These are phyloP conservation scores for Spatulosminthurus flaviceps DNA, from an alignment of 2,888 invertebrate species.

Conservation along the genomic window DNA sequence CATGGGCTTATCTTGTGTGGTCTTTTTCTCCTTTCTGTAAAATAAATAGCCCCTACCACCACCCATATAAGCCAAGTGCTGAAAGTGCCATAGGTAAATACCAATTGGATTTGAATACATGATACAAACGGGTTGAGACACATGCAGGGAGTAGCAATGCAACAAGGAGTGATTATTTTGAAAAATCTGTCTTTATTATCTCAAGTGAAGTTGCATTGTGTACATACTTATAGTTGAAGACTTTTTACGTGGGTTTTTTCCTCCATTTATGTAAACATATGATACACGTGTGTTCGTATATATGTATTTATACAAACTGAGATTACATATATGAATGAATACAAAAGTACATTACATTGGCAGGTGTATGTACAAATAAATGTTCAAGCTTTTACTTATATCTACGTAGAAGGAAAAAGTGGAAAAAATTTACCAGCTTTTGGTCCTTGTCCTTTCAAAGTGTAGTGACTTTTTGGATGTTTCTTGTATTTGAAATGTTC, in stretches of 20 bases:
- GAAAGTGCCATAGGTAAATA: background rate
- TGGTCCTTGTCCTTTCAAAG: too few relatives aligned
- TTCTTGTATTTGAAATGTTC: background rate
- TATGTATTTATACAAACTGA: too few relatives aligned
- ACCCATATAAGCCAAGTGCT: constrained; percentile 27
- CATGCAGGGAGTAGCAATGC: background rate
- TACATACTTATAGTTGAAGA: too few relatives aligned
- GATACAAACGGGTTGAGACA: background rate
- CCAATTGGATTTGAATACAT: constrained; percentile 24
- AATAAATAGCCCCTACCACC: constrained; percentile 37
- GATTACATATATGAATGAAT: too few relatives aligned
- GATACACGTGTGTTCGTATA: too few relatives aligned
- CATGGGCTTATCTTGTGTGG: constrained; percentile 41
- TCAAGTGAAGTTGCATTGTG: too few relatives aligned
- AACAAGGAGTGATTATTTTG: too few relatives aligned
- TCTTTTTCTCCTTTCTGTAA: constrained; percentile 12
- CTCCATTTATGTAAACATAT: too few relatives aligned
- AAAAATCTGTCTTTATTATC: too few relatives aligned
- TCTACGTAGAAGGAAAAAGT: background rate
- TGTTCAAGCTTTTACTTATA: background rate
- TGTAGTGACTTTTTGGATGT: background rate
- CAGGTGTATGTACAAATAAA: background rate
- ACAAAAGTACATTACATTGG: too few relatives aligned
- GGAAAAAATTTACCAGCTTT: too few relatives aligned
- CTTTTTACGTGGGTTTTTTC: too few relatives aligned